Base-by-base conservation (phyloP, 2,888 invertebrate genomes). In the Heliconius ismenius region DNA sequence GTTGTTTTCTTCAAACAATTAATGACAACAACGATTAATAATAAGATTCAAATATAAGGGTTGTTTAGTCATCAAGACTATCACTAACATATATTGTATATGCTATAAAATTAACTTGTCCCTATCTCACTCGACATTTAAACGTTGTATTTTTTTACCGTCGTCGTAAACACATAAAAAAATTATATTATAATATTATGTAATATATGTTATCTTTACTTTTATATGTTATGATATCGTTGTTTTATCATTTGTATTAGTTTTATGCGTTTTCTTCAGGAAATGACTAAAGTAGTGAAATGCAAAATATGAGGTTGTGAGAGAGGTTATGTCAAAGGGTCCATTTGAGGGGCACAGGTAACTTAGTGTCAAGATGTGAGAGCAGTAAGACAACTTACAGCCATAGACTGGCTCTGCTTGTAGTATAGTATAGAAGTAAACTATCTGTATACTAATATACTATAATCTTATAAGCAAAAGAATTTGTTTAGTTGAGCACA, bases 131-230 rank as follows among this genome's bases (percentile, higher is more conserved):
- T 64, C n/a, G 39, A 36, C 6, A 11, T 65, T 65, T 65, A 13
- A 13, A 13, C 3, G 21, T 36, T 13, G 11, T n/a, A n/a, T 10
- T 62, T 62, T 62, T 39, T 65, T 65, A 65, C 36, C 13, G 36
- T n/a, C 36, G 32, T 21, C 36, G 64, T 64, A 36, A 36, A 32
- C 11, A 65, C 7, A 65, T 65, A 65, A 36, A 67, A 65, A 39
- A 65, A n/a, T 65, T 39, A 39, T 65, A 65, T n/a, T n/a, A n/a
- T n/a, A n/a, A n/a, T 65, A 39, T 65, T 49, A 18, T 18, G 18
- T 49, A 49, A 49, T 49, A 49, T 65, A 24, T 24, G 65, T 65
- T 65, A 65, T 65, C 36, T 11, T 65, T 11, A 4, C 6, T 21
- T 39, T 36, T 36, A 36, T 36, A 65, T 65, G 36, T 4, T 65